Conservation (phyloP, 2,888 invertebrate genomes). For the Hirtodrosophila cameraria region DNA sequence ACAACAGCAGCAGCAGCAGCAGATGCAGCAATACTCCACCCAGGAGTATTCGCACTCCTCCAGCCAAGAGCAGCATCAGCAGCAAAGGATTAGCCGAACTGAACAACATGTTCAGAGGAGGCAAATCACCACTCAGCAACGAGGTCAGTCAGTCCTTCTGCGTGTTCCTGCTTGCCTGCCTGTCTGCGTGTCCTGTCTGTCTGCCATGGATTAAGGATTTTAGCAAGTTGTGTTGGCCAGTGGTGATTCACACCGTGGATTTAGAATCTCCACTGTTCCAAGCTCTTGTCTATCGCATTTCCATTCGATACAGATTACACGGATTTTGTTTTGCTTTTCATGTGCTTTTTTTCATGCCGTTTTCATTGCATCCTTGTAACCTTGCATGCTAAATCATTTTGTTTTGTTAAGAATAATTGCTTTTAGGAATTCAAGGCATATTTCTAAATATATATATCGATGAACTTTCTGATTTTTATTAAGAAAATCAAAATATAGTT, state of each 20-base stretch:
- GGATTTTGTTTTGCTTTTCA: background rate
- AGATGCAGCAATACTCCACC: slow-evolving; percentile 78
- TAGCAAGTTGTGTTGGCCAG: slow-evolving; percentile 44
- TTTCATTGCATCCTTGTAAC: slow-evolving; percentile 8
- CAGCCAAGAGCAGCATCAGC: slow-evolving; percentile 85
- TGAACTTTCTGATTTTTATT: too few relatives aligned
- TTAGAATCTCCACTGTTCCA: slow-evolving; percentile 69
- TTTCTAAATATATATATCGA: too few relatives aligned
- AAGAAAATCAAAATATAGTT: too few relatives aligned
- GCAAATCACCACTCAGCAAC: slow-evolving; percentile 90
- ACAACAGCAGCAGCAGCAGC: slow-evolving; percentile 85
- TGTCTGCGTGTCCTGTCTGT: slow-evolving; percentile 1
- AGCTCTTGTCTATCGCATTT: slow-evolving; percentile 43
- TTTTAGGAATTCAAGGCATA: too few relatives aligned
- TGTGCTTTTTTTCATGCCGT: slow-evolving; percentile 3
- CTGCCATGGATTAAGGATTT: slow-evolving; percentile 11
- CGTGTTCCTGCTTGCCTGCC: slow-evolving; percentile 15
- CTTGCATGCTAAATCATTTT: slow-evolving; percentile 21
- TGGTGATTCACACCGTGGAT: slow-evolving; percentile 78
- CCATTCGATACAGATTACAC: slow-evolving; percentile 14
- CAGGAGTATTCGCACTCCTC: slow-evolving; percentile 85
- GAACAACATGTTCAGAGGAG: slow-evolving; percentile 91
- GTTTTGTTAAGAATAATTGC: background rate
- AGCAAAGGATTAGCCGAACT: slow-evolving; percentile 88
- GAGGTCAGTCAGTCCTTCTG: slow-evolving; percentile 88